These are phyloP conservation scores for Epicauta chinensis DNA, from an alignment of 1,140 invertebrate species.

Conservation along the genomic window DNA sequence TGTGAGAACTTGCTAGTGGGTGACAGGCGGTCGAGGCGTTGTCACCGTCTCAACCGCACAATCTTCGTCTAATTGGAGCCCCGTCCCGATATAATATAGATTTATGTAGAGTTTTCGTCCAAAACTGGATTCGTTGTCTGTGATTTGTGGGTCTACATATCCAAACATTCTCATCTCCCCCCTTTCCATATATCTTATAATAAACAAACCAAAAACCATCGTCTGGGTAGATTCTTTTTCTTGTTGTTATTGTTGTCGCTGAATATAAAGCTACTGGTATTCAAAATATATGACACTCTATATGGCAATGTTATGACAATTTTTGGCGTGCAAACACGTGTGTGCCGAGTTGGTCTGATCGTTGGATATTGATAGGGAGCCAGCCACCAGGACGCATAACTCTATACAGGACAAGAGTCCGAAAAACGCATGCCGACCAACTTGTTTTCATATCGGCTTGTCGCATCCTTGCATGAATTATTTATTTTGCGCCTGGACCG, in stretches of 20 bases:
- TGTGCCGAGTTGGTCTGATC: constrained; percentile 23
- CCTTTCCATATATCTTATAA: constrained; percentile 9
- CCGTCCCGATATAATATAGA: constrained; percentile 29
- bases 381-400: constrained; percentile 30
- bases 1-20: constrained; percentile 7
- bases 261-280: no score
- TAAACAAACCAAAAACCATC: no score
- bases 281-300: no score
- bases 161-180: neutral
- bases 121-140: constrained; percentile 18
- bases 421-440: constrained; percentile 38
- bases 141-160: constrained; percentile 12
- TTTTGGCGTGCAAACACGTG: constrained; percentile 24
- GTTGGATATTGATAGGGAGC: constrained; percentile 23
- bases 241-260: no score
- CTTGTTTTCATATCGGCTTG: constrained; percentile 31
- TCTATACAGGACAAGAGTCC: constrained; percentile 32
- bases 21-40: constrained; percentile 12
- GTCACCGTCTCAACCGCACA: constrained; percentile 20
- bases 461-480: constrained; percentile 27
- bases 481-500: constrained; percentile 22
- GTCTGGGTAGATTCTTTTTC: no score
- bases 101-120: constrained; percentile 27
- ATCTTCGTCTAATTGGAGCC: constrained; percentile 26
- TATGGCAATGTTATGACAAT: constrained; percentile 24